Evolutionary conservation across 2,888 invertebrate species (phyloP).

Genomic region (Plebejus argus): DNA sequence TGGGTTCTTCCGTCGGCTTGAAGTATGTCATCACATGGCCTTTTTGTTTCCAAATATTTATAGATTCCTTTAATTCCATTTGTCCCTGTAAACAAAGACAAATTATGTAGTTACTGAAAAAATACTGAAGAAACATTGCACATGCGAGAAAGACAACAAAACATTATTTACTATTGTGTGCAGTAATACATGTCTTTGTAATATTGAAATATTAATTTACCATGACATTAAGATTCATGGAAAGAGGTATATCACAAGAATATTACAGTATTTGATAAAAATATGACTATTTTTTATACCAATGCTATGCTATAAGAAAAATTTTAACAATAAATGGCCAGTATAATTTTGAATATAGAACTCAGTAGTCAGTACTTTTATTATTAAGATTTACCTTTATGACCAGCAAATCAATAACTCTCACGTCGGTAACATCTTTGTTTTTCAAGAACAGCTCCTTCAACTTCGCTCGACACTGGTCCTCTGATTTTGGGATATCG

Average conservation of each 20-base stretch:
- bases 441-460: constrained; percentile 90
- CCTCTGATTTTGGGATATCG: constrained; percentile 88
- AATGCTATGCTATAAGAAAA: neutral
- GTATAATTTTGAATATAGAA: neutral
- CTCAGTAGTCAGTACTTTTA: neutral
- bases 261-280: neutral
- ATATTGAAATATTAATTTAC: neutral
- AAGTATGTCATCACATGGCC: constrained; percentile 94
- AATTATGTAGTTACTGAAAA: neutral
- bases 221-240: neutral
- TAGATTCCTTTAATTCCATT: constrained; percentile 95
- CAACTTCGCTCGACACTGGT: constrained; percentile 86
- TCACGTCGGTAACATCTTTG: constrained; percentile 89
- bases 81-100: constrained; percentile 85
- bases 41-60: constrained; percentile 93
- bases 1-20: constrained; percentile 90
- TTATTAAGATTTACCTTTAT: constrained; percentile 85
- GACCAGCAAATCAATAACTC: constrained; percentile 94
- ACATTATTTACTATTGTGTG: too few species aligned
- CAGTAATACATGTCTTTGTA: too few species aligned
- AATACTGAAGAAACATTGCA: neutral
- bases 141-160: neutral
- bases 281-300: too few species aligned
- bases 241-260: neutral
- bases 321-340: neutral